These are phyloP conservation scores for Panagrolaimus sp. DNA, from an alignment of 1,140 invertebrate species.

Conservation along the genomic window DNA sequence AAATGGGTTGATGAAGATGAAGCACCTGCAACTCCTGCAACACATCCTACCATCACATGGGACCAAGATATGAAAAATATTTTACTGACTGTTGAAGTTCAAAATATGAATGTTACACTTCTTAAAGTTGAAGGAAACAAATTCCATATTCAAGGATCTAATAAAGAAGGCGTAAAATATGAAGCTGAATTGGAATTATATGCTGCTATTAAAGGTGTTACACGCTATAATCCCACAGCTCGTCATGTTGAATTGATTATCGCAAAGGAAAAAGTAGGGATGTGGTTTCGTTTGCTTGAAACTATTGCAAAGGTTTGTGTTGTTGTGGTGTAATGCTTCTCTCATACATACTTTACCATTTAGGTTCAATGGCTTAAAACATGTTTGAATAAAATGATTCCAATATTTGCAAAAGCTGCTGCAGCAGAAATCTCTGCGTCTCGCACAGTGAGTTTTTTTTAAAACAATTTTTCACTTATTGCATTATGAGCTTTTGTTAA, in stretches of 20 bases:
- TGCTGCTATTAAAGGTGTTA: conserved; percentile 34
- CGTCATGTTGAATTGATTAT: conserved; percentile 46
- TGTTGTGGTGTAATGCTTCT: conserved; percentile 15
- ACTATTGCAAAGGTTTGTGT: conserved; percentile 32
- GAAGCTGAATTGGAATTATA: conserved; percentile 42
- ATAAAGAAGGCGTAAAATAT: conserved; percentile 35
- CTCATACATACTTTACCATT: too few species aligned
- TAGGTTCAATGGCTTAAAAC: conserved; percentile 86
- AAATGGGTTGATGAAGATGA: conserved; percentile 93
- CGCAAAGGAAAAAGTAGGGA: conserved; percentile 39
- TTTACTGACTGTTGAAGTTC: conserved; percentile 43
- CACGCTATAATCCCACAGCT: conserved; percentile 40
- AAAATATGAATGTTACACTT: conserved; percentile 45
- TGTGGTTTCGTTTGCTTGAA: conserved; percentile 47
- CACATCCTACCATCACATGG: conserved; percentile 40
- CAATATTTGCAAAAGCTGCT: too few species aligned
- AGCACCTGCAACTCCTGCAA: conserved; percentile 69
- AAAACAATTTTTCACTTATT: too few species aligned
- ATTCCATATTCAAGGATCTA: conserved; percentile 44
- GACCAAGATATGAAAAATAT: conserved; percentile 37
- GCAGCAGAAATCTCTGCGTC: too few species aligned
- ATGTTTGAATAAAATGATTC: conserved; percentile 91
- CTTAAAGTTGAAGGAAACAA: conserved; percentile 42
- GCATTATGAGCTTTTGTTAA: too few species aligned
- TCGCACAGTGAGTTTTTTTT: too few species aligned